These are phyloP conservation scores for Mimas tiliae DNA, from an alignment of 2,888 invertebrate species.

Conservation along the genomic window DNA sequence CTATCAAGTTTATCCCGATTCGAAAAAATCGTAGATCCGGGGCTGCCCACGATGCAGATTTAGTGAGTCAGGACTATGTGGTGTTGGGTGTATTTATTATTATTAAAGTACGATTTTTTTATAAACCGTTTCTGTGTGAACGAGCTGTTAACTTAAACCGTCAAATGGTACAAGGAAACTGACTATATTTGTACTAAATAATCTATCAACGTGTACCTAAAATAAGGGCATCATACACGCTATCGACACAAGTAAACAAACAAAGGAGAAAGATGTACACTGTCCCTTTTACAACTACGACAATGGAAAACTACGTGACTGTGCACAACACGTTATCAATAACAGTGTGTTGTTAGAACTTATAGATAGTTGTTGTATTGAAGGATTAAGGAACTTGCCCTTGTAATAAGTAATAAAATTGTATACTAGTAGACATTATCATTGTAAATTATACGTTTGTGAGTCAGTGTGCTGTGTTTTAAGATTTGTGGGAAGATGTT, in stretches of 20 bases:
- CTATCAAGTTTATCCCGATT: no score
- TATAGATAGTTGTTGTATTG: background rate
- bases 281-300: slow-evolving; percentile 27
- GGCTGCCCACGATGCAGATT: no score
- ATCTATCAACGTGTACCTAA: background rate
- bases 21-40: no score
- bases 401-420: background rate
- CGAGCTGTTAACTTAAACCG: background rate
- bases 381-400: background rate
- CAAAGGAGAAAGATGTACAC: slow-evolving; percentile 25
- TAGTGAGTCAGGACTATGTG: no score
- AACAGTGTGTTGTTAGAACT: slow-evolving; percentile 11
- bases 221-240: background rate
- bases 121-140: no score
- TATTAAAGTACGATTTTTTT: no score
- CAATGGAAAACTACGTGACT: slow-evolving; percentile 25
- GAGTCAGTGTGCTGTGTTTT: no score
- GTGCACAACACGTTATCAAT: slow-evolving; percentile 19
- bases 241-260: slow-evolving; percentile 23
- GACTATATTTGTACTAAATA: background rate
- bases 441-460: background rate
- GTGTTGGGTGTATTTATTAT: no score
- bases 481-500: background rate
- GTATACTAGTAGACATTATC: background rate
- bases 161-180: background rate